Base-by-base conservation (phyloP, 2,888 invertebrate species). In the Ectemnius cavifrons region DNA sequence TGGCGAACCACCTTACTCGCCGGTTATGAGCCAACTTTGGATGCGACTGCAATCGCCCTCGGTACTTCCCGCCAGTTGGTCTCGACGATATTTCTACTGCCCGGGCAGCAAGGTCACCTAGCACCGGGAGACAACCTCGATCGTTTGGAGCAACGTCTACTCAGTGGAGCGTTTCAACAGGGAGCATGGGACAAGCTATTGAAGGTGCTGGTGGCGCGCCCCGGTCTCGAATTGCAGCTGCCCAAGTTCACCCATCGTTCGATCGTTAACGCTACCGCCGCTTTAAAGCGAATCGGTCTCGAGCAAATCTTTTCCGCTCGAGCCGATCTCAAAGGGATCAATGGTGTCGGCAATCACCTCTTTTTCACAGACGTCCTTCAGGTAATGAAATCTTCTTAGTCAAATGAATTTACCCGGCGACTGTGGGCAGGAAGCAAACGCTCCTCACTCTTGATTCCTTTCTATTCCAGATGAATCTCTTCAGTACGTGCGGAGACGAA, bases 231-330 rank as follows among this genome's bases (percentile, higher is more conserved):
- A 91, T 93, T 97, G 0, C 97, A 97, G 90, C 93, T 97, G 61
- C 97, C 97, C 0, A 93, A 96, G 81, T 97, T 97, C 89, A 94
- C 95, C 13, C 97, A 97, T 84, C 93, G 96, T 79, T 97, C 97
- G 0, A 93, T 96, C 11, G 94, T 97, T 37, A 97, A 97, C 84
- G 94, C 96, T 0, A 95, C 97, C 0, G 92, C 94, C 16, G 95
- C 96, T 0, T 92, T 97, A 64, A 94, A 94, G 86, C 93, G 94
- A 78, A 96, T 97, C 96, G 97, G 97, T 0, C 91, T 97, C 11
- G 95, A 94, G 78, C 96, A 96, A 64, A 91, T 97, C 14, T 97
- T 97, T 88, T 92, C 94, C 0, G 93, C 94, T 28, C 94, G 94
- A 78, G 97, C 97, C 2, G 96, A 97, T 89, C 92, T 97, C 66